These are phyloP conservation scores for Trissolcus japonicus DNA, from an alignment of 2,888 invertebrate genomes.

Conservation along the genomic window DNA sequence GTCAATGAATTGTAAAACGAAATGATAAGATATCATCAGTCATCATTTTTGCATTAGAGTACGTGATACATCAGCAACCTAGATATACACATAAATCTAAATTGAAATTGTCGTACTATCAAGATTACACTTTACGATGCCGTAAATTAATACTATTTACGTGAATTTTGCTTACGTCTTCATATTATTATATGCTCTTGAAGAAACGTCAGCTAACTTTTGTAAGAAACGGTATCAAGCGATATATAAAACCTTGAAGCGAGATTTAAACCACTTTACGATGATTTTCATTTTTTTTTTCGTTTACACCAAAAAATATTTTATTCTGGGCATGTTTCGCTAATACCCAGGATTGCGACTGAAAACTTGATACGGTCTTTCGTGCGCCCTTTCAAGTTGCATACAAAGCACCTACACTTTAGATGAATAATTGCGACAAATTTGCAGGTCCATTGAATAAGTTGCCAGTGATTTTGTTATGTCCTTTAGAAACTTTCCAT, in stretches of 20 bases:
- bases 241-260: neutral
- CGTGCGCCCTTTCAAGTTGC: too few species aligned
- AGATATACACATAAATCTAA: conserved; percentile 42
- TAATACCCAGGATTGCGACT: neutral
- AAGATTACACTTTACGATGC: conserved; percentile 32
- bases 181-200: neutral
- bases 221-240: conserved; percentile 1
- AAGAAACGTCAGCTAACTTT: neutral
- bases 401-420: too few species aligned
- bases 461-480: too few species aligned
- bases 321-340: neutral
- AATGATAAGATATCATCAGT: conserved; percentile 39
- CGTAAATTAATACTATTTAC: conserved; percentile 40
- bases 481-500: too few species aligned
- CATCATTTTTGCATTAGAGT: conserved; percentile 32
- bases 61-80: conserved; percentile 27
- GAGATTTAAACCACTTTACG: neutral
- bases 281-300: neutral
- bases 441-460: too few species aligned
- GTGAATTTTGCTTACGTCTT: conserved; percentile 1
- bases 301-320: neutral
- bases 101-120: conserved; percentile 40
- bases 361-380: too few species aligned
- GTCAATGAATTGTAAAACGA: conserved; percentile 32
- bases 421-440: too few species aligned